Evolutionary conservation across 1,140 invertebrate genomes (phyloP).

Genomic region (Piezodorus guildinii): DNA sequence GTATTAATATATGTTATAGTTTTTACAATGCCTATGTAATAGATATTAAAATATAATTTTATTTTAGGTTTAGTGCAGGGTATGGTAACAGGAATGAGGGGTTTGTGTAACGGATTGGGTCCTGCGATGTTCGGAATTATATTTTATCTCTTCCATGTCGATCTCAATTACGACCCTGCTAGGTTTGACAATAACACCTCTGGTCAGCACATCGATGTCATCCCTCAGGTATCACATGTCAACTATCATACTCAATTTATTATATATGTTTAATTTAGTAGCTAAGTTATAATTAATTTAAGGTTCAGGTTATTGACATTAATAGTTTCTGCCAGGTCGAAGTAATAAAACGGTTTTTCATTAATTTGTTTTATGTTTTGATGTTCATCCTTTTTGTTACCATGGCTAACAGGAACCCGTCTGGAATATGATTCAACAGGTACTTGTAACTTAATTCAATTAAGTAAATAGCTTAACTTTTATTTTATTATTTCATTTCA

Average conservation of each 20-base stretch:
- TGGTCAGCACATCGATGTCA: constrained; percentile 39
- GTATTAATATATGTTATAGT: too few species aligned
- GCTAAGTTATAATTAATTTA: too few species aligned
- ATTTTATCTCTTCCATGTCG: constrained; percentile 97
- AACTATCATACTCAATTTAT: not conserved
- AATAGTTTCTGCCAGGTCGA: too few species aligned
- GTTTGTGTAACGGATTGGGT: constrained; percentile 78
- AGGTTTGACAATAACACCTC: constrained; percentile 30
- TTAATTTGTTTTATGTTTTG: constrained; percentile 3
- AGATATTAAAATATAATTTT: not conserved
- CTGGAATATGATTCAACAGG: constrained; percentile 28
- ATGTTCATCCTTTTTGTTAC: constrained; percentile 22
- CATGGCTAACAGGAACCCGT: constrained; percentile 27
- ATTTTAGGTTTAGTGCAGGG: constrained; percentile 82
- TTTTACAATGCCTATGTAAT: too few species aligned
- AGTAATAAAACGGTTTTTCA: too few species aligned
- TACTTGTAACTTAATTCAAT: constrained; percentile 10
- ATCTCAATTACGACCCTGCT: constrained; percentile 66
- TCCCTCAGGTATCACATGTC: constrained; percentile 38
- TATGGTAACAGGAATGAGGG: constrained; percentile 93
- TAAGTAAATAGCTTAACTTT: too few species aligned
- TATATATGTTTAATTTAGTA: too few species aligned
- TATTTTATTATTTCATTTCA: too few species aligned
- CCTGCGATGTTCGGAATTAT: constrained; percentile 95
- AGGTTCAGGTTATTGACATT: too few species aligned